phyloP scores from a whole-genome alignment of 2,797 vertebrate species.

The Lagorchestes hirsutus region DNA sequence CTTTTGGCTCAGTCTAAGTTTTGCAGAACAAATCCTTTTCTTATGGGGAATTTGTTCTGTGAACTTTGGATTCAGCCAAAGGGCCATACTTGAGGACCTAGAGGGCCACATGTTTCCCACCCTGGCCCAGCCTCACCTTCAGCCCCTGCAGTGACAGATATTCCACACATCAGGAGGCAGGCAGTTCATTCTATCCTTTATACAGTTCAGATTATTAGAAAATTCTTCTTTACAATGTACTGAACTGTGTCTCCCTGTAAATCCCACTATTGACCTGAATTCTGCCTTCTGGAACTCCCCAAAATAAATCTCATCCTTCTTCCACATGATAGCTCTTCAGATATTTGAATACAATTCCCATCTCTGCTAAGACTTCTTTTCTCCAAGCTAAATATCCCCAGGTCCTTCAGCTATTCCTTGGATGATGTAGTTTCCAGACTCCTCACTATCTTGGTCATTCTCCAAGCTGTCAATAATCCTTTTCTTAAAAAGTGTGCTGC shows the following conservation, averaged over 20 bases:
- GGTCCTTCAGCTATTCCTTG: slow-evolving; percentile 6
- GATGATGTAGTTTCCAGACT: slow-evolving; percentile 6
- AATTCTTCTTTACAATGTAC: background rate
- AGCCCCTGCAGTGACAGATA: background rate
- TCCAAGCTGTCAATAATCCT: background rate
- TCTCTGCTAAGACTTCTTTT: slow-evolving; percentile 5
- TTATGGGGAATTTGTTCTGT: too few species aligned
- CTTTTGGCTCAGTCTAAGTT: too few species aligned
- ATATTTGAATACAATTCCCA: slow-evolving; percentile 24
- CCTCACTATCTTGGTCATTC: background rate
- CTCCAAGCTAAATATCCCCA: slow-evolving; percentile 31
- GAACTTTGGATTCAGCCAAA: too few species aligned
- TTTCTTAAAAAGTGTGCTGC: background rate
- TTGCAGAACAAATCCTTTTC: too few species aligned
- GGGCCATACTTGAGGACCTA: too few species aligned
- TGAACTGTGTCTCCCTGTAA: background rate
- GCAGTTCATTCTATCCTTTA: slow-evolving; percentile 5
- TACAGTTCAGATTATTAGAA: background rate
- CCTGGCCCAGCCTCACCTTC: background rate
- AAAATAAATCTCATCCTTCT: slow-evolving; percentile 13
- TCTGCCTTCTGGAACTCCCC: slow-evolving; percentile 41
- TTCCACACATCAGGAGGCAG: background rate
- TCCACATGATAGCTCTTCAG: slow-evolving; percentile 30
- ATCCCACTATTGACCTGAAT: background rate
- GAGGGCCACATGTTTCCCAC: too few species aligned